phyloP scores from a whole-genome alignment of 2,888 invertebrate genomes.

The Dolomedes plantarius region DNA sequence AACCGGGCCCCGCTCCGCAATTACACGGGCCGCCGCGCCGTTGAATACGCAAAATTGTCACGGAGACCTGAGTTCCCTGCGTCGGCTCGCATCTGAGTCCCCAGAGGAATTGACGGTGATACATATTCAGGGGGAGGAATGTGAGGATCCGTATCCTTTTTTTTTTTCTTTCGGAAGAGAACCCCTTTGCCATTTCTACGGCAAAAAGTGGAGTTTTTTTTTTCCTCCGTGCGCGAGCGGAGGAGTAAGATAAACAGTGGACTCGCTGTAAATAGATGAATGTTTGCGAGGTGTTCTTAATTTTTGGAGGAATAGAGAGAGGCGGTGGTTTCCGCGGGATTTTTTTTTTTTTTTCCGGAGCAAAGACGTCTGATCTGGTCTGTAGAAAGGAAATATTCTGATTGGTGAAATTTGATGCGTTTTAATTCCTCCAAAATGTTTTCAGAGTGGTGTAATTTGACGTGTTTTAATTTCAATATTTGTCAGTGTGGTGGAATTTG shows the following conservation, averaged over 20 bases:
- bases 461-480: too few species aligned
- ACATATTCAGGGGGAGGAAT: slow-evolving; percentile 55
- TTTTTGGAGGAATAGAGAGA: too few species aligned
- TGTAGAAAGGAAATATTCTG: too few species aligned
- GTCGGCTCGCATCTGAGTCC: slow-evolving; percentile 34
- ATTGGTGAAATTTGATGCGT: too few species aligned
- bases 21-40: slow-evolving; percentile 61
- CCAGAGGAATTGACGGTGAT: slow-evolving; percentile 21
- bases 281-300: background rate
- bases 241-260: background rate
- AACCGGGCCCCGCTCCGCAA: slow-evolving; percentile 50
- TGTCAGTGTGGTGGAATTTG: too few species aligned
- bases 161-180: background rate
- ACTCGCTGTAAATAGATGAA: background rate
- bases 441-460: too few species aligned
- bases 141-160: background rate
- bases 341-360: too few species aligned
- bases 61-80: slow-evolving; percentile 35
- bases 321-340: too few species aligned
- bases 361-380: too few species aligned
- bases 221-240: background rate
- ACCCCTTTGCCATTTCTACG: too few species aligned
- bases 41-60: slow-evolving; percentile 70
- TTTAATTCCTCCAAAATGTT: too few species aligned
- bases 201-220: background rate